These are phyloP conservation scores for Paramormyrops kingsleyae DNA, from an alignment of 2,113 vertebrate genomes.

Conservation along the genomic window DNA sequence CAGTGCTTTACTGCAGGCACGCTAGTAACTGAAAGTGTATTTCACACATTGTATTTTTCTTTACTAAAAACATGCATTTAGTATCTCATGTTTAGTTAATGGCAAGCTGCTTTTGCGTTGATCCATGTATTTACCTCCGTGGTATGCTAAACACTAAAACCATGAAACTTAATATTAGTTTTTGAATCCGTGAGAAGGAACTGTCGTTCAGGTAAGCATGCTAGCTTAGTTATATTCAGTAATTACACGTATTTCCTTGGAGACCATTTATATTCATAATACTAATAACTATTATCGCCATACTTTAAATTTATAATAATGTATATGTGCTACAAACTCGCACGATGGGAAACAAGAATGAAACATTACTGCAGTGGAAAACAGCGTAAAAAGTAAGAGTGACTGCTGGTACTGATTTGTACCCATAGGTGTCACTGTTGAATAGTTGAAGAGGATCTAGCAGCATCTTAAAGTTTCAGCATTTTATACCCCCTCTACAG, in stretches of 20 bases:
- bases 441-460: conserved; percentile 32
- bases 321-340: neutral
- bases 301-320: neutral
- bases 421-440: conserved; percentile 65
- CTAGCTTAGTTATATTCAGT: neutral
- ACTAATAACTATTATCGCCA: neutral
- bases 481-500: neutral
- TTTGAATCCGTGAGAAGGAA: neutral
- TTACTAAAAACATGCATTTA: neutral
- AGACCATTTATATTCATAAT: neutral
- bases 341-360: neutral
- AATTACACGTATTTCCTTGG: neutral
- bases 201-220: neutral
- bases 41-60: neutral
- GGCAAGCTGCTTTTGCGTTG: neutral
- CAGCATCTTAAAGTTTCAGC: neutral
- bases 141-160: neutral
- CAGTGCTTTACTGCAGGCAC: neutral
- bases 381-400: neutral
- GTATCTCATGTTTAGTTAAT: neutral
- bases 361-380: neutral
- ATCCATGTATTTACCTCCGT: neutral
- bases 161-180: neutral
- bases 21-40: neutral
- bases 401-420: conserved; percentile 27